phyloP scores from a whole-genome alignment of 2,888 invertebrate genomes.

The Drosophila acutilabella region DNA sequence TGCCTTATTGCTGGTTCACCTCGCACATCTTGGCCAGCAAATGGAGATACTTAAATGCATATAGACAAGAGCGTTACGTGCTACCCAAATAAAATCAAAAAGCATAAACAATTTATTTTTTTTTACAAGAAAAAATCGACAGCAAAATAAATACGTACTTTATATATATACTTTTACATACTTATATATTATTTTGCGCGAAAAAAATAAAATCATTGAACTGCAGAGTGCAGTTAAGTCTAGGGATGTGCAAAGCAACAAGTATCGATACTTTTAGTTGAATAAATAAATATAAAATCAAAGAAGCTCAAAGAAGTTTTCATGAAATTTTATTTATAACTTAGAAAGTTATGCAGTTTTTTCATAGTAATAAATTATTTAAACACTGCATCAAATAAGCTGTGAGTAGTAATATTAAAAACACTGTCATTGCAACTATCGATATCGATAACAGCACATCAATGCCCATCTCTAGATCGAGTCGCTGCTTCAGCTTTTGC shows the following conservation, averaged over 20 bases:
- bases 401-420: too few relatives aligned
- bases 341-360: too few relatives aligned
- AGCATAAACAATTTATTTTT: conserved; percentile 75
- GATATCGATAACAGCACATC: neutral
- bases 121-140: conserved; percentile 6
- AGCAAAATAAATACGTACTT: neutral
- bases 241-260: neutral
- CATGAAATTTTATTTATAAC: too few relatives aligned
- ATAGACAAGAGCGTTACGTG: conserved; percentile 37
- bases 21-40: conserved; percentile 63
- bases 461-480: neutral
- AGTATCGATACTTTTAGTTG: neutral
- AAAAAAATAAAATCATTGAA: conserved; percentile 35
- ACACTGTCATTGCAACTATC: too few relatives aligned
- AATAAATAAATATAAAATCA: too few relatives aligned
- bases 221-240: conserved; percentile 38
- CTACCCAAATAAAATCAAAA: conserved; percentile 63
- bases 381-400: too few relatives aligned
- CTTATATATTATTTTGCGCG: too few relatives aligned
- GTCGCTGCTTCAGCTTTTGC: conserved; percentile 5
- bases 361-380: too few relatives aligned
- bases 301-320: too few relatives aligned
- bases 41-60: conserved; percentile 44
- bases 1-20: conserved; percentile 57
- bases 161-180: too few relatives aligned